Evolutionary conservation across 2,888 invertebrate genomes (phyloP), one percentile per base, ranked within the genome.

Genomic region (Seira ritae): DNA sequence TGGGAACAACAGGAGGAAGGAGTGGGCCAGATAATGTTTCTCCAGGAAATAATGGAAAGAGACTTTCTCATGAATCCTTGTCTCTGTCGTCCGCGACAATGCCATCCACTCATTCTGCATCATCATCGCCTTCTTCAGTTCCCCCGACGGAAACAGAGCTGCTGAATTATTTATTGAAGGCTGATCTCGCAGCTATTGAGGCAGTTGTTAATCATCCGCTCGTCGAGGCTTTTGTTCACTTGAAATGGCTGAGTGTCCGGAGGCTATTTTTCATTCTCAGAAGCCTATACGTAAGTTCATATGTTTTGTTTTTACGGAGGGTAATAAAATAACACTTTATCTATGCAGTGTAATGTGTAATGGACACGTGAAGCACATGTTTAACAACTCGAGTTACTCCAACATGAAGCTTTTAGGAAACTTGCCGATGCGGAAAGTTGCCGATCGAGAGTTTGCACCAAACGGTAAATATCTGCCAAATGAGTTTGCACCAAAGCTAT

Each of bases 81-180:
- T 71, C 71, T 31, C 20, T 8, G 10, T 22, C 6, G 10, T 22
- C 67, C 8, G 67, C 19, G 4, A 4, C 55, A 15, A n/a, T n/a
- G 15, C 62, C 8, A 10, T 17, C 6, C 62, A 62, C 17, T 62
- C 17, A 15, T 6, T 62, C 17, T 1, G 6, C 8, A 19, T 70
- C 46, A 22, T 65, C 77, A 20, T 69, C 77, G 20, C 19, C 60
- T n/a, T 12, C 60, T 20, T 3, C 55, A 20, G 12, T 55, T 0
- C 62, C 62, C 20, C 86, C 86, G 55, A 46, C 20, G 55, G 86
- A 86, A 72, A 86, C 86, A 10, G 84, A 84, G 50, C 76, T 86
- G 2, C 55, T 86, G 19, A 69, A 74, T 50, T 69, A 67, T 55
- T 46, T 84, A 60, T 62, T 84, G 46, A 75, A 73, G 12, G 84